Base-by-base conservation (phyloP, 2,888 invertebrate genomes). In the Tenthredo distinguenda region DNA sequence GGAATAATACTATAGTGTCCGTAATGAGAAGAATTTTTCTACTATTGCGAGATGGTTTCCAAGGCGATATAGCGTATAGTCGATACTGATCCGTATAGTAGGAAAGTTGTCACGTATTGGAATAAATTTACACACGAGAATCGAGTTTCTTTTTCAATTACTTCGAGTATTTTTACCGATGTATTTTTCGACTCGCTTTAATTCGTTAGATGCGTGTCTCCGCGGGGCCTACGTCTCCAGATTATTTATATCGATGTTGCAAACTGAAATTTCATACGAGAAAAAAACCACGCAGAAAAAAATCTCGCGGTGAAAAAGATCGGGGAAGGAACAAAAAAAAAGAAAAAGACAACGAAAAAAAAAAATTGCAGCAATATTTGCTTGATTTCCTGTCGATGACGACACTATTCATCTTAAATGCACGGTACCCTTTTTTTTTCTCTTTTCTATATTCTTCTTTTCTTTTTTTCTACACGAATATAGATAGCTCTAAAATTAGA, bases 401-500 rank as follows among this genome's bases (percentile, higher is more conserved):
- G 62, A 68, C 68, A 34, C 34, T 34, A 26, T 68, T 34, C 55
- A 9, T 62, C 62, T 62, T 12, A 12, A 62, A 31, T 62, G 62
- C 62, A 31, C 21, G 6, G n/a, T 40, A 10, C 10, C 6, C 21
- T 37, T 72, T 40, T 34, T 10, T 15, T 15, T n/a, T n/a, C 18
- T 43, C 43, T 37, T 72, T 21, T 72, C 7, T 37, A 72, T 68
- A 31, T 47, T 77, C 6, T 40, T 62, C 10, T 43, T 12, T 37
- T 40, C 5, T 37, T 86, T 68, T 37, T 71, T 21, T 43, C 47
- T 86, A 58, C 58, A 71, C 10, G 12, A 40, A 85, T 86, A 77
- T 77, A 21, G 77, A n/a, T 10, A 31, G 50, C 43, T 37, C 55
- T 37, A 55, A 82, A 85, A 82, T 85, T 81, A 26, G n/a, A 87